phyloP scores from a whole-genome alignment of 2,888 invertebrate genomes.

The Helobdella robusta region DNA sequence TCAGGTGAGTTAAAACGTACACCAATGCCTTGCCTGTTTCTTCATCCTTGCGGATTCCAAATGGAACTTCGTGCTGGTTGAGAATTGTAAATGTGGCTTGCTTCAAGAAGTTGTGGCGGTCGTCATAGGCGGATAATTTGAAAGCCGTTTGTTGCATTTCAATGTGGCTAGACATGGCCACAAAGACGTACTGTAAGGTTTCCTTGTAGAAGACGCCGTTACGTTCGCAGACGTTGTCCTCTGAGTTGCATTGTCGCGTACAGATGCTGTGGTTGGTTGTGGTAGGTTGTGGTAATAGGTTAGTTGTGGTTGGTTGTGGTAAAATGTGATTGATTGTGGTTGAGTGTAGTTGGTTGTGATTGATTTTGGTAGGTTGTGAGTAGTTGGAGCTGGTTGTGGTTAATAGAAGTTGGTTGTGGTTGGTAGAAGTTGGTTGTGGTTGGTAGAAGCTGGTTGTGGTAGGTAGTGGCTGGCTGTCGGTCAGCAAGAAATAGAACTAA shows the following conservation, averaged over 20 bases:
- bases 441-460: too few relatives aligned
- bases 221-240: neutral
- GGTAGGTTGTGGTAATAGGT: too few relatives aligned
- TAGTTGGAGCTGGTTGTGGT: too few relatives aligned
- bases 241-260: neutral
- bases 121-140: neutral
- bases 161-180: neutral
- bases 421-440: too few relatives aligned
- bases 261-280: neutral
- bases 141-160: neutral
- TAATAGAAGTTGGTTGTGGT: too few relatives aligned
- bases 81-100: neutral
- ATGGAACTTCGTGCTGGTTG: neutral
- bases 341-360: too few relatives aligned
- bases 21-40: neutral
- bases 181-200: neutral
- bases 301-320: too few relatives aligned
- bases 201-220: neutral
- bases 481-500: too few relatives aligned
- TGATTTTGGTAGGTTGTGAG: too few relatives aligned
- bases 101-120: neutral
- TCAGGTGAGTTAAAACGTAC: neutral
- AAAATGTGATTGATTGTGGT: too few relatives aligned
- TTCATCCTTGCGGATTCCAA: slow-evolving; percentile 23
- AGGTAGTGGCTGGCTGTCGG: too few relatives aligned